phyloP scores from a whole-genome alignment of 2,888 invertebrate species.

The Ischnura elegans region DNA sequence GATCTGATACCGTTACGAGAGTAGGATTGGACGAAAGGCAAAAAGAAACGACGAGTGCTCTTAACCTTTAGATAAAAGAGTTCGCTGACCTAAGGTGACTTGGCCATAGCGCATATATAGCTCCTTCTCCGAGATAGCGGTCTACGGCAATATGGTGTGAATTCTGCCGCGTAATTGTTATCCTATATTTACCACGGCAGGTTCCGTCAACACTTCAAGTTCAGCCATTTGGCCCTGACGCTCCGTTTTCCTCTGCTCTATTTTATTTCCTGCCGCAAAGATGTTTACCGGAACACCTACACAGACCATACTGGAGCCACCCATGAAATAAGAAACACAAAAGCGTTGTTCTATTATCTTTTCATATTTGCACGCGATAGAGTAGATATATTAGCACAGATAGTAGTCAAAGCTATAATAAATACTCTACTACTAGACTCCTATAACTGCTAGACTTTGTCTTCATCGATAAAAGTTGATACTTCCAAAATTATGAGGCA shows the following conservation, averaged over 20 bases:
- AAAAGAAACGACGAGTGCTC: neutral
- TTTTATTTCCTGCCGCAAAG: neutral
- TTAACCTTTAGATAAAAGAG: slow-evolving; percentile 20
- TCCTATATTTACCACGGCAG: neutral
- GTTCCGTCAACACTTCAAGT: neutral
- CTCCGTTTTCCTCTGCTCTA: neutral
- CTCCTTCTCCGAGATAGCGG: neutral
- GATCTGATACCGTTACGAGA: slow-evolving; percentile 3
- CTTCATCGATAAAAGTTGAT: too few species aligned
- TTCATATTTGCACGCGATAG: too few species aligned
- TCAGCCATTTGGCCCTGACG: neutral
- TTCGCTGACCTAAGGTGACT: neutral
- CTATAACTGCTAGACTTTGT: too few species aligned
- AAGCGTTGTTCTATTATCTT: too few species aligned
- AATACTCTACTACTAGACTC: too few species aligned
- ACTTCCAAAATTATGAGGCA: too few species aligned
- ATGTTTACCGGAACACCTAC: neutral
- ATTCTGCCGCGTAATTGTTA: neutral
- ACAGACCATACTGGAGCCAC: too few species aligned
- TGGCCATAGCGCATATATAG: neutral
- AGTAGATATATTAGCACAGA: too few species aligned
- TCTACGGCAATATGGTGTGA: neutral
- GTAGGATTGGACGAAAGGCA: neutral
- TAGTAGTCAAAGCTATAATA: too few species aligned
- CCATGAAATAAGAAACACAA: too few species aligned